These are phyloP conservation scores for Hylia prasina DNA, from an alignment of 2,113 vertebrate genomes.

Conservation along the genomic window DNA sequence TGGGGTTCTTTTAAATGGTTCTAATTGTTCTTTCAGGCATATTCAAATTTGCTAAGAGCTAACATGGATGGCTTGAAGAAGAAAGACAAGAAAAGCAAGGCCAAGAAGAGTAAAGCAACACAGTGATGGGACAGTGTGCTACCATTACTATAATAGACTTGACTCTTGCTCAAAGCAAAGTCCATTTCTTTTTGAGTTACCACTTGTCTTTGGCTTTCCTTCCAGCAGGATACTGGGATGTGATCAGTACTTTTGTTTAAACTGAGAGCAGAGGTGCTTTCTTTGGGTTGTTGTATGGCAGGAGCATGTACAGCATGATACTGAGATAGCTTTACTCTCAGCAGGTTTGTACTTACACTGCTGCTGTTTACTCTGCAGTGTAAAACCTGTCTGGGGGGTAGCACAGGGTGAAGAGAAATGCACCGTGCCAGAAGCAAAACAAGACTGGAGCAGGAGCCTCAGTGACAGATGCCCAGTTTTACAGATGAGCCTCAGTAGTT, in stretches of 20 bases:
- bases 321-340: background rate
- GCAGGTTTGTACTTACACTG: background rate
- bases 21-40: slow-evolving; percentile 80
- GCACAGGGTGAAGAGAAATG: background rate
- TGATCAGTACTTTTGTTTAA: background rate
- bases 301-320: background rate
- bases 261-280: background rate
- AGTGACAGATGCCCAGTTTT: background rate
- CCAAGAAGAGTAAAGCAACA: slow-evolving; percentile 95
- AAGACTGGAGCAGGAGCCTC: background rate
- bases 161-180: slow-evolving; percentile 24
- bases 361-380: background rate
- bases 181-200: slow-evolving; percentile 42
- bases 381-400: background rate
- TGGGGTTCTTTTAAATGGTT: background rate
- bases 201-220: slow-evolving; percentile 40
- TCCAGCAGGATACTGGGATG: slow-evolving; percentile 24
- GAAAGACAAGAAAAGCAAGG: slow-evolving; percentile 98
- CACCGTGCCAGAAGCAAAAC: background rate
- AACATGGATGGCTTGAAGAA: slow-evolving; percentile 99
- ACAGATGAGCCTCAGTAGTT: background rate
- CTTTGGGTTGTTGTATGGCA: background rate
- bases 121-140: slow-evolving; percentile 75
- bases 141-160: background rate
- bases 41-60: slow-evolving; percentile 94